These are phyloP conservation scores for Heteromormyrus szaboi DNA, from an alignment of 2,797 vertebrate species.

Conservation along the genomic window DNA sequence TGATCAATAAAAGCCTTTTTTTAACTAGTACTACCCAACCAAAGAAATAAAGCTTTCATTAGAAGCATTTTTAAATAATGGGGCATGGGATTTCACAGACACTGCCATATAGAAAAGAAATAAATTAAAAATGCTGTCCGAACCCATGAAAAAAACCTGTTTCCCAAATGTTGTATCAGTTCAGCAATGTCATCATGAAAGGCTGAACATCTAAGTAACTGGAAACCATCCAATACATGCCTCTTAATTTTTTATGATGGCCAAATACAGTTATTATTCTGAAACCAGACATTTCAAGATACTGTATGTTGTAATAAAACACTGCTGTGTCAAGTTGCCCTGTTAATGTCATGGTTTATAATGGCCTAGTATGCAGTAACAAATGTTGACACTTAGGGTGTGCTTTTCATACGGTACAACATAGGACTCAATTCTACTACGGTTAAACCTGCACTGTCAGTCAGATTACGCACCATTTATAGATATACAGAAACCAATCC, in stretches of 20 bases:
- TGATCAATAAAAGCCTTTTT: not conserved
- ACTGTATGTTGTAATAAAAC: not conserved
- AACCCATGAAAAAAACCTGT: not conserved
- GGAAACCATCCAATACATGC: not conserved
- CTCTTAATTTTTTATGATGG: not conserved
- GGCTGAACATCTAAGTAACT: not conserved
- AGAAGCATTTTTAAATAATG: not conserved
- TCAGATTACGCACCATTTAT: constrained; percentile 17
- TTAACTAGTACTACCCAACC: not conserved
- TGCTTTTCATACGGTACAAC: not conserved
- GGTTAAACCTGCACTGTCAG: constrained; percentile 7
- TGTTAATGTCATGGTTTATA: constrained; percentile 4
- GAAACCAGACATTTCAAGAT: constrained; percentile 4
- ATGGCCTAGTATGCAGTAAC: not conserved
- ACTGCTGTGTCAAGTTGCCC: not conserved
- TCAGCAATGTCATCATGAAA: not conserved
- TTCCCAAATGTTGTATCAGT: not conserved
- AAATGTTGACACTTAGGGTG: constrained; percentile 18
- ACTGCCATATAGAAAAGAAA: not conserved
- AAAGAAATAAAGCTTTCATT: constrained; percentile 1
- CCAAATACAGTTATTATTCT: not conserved
- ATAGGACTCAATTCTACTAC: not conserved
- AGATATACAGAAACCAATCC: not conserved
- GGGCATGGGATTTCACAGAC: not conserved
- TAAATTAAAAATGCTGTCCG: not conserved